A percentile compares a stretch with the other conserved stretches of the same genome.
These are phyloP conservation scores for Brachionus rubens DNA, from an alignment of 1,140 invertebrate genomes.

Conservation along the genomic window DNA sequence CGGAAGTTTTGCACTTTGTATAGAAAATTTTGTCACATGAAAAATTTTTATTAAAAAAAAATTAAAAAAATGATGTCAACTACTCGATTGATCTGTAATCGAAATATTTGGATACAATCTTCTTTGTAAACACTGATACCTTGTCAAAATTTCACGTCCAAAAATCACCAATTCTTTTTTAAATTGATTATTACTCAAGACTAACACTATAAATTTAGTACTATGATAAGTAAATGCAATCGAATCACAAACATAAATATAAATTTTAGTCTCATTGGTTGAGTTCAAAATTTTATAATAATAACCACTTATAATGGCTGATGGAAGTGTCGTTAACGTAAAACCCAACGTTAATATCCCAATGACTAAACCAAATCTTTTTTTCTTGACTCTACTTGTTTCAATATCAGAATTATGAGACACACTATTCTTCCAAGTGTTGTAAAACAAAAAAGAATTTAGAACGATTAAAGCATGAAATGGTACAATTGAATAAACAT, in stretches of 20 bases:
- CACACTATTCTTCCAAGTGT: conserved; percentile 10
- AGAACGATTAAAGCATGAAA: background rate
- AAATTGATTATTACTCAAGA: background rate
- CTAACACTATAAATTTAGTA: background rate
- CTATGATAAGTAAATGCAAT: conserved; percentile 30
- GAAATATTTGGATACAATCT: background rate
- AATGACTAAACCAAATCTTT: conserved; percentile 30
- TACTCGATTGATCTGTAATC: background rate
- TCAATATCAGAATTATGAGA: background rate
- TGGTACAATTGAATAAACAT: conserved; percentile 25
- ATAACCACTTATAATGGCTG: conserved; percentile 28
- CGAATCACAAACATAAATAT: conserved; percentile 23
- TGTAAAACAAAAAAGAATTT: conserved; percentile 4
- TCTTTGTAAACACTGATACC: background rate
- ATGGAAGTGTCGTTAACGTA: conserved; percentile 9
- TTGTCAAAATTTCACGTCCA: background rate
- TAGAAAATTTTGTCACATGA: too few relatives aligned
- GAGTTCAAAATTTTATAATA: background rate
- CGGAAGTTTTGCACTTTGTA: too few relatives aligned
- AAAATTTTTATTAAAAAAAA: background rate
- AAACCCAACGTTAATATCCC: conserved; percentile 32
- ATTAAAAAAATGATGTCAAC: background rate
- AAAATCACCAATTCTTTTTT: background rate
- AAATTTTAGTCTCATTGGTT: background rate
- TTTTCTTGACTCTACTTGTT: background rate